Base-by-base conservation (phyloP, 2,888 invertebrate genomes). In the Galerucella nymphaeae region DNA sequence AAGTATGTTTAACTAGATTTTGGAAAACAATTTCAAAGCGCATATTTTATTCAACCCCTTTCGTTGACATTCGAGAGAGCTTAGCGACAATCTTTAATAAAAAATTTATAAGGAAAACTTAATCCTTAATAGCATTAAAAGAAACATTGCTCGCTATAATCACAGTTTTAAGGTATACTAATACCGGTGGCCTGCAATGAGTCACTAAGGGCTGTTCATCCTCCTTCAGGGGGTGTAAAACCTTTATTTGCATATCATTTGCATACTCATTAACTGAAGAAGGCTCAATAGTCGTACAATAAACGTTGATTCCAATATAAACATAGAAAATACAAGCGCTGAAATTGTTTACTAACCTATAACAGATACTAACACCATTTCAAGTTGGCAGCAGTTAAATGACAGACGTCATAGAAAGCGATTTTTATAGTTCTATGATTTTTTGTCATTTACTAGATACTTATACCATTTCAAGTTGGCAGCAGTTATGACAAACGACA, bases 221-320 rank as follows among this genome's bases (percentile, higher is more conserved):
- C 77, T 72, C 50, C 53, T 75, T 76, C 78, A 75, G 76, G 71
- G 76, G 71, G 72, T 74, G 79, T 76, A 78, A 77, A 78, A 76
- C 77, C 70, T 75, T 71, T 66, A 80, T 80, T 81, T 81, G 79
- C 81, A 82, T 82, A 72, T 64, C 23, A 82, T 82, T 82, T 81
- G 79, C 81, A 81, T 82, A 79, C 75, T 71, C 73, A 76, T 74
- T 74, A 74, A 53, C 72, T 71, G 38, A 41, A 57, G 42, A 20
- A 57, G 10, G 45, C 45, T 62, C 41, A 69, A 53, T 55, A 62
- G 53, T 69, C 20, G 69, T 9, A 50, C 16, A 10, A 62, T 69
- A 62, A 68, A 69, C 53, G 50, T 61, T 16, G 11, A 0, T 9
- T 18, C 53, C 10, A 9, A 18, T 11, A 14, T n/a, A 23, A 23